Conservation (phyloP, 2,113 vertebrate genomes). For the Rattus rattus region DNA sequence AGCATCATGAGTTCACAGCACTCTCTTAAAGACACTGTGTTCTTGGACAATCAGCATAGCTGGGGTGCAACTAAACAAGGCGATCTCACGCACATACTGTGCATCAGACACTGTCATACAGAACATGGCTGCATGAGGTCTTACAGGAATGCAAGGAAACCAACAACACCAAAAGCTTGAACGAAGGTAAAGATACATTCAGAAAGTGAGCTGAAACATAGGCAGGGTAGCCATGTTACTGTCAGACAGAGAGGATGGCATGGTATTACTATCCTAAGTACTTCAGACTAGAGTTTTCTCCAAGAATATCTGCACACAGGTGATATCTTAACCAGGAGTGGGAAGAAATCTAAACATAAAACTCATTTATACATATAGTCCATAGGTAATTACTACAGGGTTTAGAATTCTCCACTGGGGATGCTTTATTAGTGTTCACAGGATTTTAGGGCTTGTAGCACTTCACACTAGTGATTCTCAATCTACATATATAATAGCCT, state of each 20-base stretch:
- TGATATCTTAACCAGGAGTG: background rate
- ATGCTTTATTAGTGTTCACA: background rate
- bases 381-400: background rate
- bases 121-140: background rate
- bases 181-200: constrained; percentile 10
- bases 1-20: background rate
- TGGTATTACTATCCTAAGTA: background rate
- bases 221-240: background rate
- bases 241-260: background rate
- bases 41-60: background rate
- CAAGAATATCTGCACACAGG: background rate
- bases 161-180: background rate
- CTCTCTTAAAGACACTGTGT: background rate
- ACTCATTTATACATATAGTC: background rate
- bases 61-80: background rate
- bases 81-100: background rate
- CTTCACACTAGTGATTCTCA: background rate
- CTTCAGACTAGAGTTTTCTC: background rate
- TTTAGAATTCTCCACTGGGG: background rate
- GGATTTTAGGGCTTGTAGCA: background rate
- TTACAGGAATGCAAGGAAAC: constrained; percentile 7
- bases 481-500: background rate
- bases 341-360: background rate
- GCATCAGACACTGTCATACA: background rate
- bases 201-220: constrained; percentile 32